Evolutionary conservation across 2,888 invertebrate genomes (phyloP).

Genomic region (Aphrophora alni): DNA sequence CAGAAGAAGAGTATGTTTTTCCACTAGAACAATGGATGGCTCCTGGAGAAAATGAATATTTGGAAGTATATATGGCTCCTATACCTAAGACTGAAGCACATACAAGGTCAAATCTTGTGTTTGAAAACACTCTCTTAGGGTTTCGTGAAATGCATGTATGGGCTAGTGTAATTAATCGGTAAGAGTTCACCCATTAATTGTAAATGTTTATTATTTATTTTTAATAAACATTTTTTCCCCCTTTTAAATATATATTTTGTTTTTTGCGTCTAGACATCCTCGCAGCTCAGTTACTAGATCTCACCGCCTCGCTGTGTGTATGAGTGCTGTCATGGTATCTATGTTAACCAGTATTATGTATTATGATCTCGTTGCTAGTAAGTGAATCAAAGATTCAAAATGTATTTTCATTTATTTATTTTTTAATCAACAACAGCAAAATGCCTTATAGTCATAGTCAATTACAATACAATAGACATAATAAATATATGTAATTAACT

Average conservation of each 20-base stretch:
- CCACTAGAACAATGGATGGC: constrained; percentile 45
- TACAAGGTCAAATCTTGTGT: not conserved
- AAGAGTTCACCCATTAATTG: not conserved
- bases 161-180: constrained; percentile 33
- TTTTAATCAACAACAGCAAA: too few species aligned
- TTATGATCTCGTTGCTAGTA: constrained; percentile 34
- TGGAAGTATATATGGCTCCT: constrained; percentile 26
- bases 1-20: constrained; percentile 37
- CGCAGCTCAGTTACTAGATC: constrained; percentile 40
- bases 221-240: too few species aligned
- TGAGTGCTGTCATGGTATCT: constrained; percentile 35
- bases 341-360: constrained; percentile 44
- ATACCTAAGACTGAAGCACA: not conserved
- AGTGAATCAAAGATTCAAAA: not conserved
- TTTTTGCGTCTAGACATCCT: constrained; percentile 40
- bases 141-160: constrained; percentile 33
- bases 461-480: too few species aligned
- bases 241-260: not conserved
- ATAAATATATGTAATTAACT: too few species aligned
- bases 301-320: constrained; percentile 43
- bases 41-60: constrained; percentile 29
- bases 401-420: too few species aligned
- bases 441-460: too few species aligned
- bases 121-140: constrained; percentile 31
- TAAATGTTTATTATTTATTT: too few species aligned